phyloP scores from a whole-genome alignment of 2,797 vertebrate species.

The Hirundo rustica region DNA sequence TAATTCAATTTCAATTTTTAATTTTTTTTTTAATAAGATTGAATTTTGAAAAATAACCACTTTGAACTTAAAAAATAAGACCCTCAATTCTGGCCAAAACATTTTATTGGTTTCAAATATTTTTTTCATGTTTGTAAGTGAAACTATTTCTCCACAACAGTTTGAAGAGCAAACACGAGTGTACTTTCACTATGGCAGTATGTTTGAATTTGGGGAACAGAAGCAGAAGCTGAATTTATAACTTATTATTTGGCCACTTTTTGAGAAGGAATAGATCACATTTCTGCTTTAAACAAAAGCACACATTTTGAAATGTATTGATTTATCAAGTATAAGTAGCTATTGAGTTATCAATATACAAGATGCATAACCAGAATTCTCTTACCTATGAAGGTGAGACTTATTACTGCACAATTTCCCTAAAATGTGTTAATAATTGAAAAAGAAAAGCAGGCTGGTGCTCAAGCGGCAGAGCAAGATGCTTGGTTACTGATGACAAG shows the following conservation, averaged over 20 bases:
- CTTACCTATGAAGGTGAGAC: background rate
- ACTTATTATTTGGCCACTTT: background rate
- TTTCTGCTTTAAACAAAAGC: background rate
- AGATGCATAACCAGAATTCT: background rate
- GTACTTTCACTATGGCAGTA: background rate
- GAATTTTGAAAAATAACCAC: background rate
- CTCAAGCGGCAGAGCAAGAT: background rate
- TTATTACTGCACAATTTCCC: background rate
- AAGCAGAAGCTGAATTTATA: background rate
- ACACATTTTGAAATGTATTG: background rate
- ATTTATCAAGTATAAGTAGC: background rate
- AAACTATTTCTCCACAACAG: background rate
- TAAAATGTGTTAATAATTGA: background rate
- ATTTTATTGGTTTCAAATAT: background rate
- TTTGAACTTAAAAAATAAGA: background rate
- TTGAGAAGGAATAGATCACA: background rate
- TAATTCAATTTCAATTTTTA: background rate
- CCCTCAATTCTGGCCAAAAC: rapidly evolving
- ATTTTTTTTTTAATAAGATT: background rate
- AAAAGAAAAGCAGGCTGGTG: background rate
- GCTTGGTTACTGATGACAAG: background rate
- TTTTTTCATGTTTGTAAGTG: background rate
- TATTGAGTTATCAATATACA: background rate
- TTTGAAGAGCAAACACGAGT: background rate
- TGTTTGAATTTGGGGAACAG: background rate